These are phyloP conservation scores for Oncorhynchus keta DNA, from an alignment of 2,113 vertebrate genomes.

Conservation along the genomic window DNA sequence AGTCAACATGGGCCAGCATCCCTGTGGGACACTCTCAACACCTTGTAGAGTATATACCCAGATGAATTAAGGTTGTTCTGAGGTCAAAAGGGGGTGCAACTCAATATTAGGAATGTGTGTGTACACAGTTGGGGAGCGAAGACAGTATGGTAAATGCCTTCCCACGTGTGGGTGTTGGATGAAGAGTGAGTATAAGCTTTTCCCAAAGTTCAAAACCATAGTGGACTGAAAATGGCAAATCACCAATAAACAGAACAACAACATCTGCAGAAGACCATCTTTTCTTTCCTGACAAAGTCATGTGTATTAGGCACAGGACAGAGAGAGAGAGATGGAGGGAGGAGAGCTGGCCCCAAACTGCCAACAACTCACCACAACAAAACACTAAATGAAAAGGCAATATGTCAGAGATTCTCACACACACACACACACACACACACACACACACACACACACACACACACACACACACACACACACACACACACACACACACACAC, in stretches of 20 bases:
- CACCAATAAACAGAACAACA: slow-evolving; percentile 13
- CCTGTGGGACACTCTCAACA: too few species aligned
- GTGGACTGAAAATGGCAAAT: background rate
- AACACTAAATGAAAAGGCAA: slow-evolving; percentile 58
- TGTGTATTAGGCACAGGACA: background rate
- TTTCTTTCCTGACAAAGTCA: background rate
- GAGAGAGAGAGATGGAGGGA: slow-evolving; percentile 1
- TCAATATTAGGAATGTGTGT: too few species aligned
- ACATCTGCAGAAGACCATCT: background rate
- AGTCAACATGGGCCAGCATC: too few species aligned
- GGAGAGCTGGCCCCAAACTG: slow-evolving; percentile 70
- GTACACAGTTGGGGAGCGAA: too few species aligned
- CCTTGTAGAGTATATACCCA: too few species aligned
- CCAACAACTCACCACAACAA: slow-evolving; percentile 70
- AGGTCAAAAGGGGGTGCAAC: too few species aligned
- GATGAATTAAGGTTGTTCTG: too few species aligned
- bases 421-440: too few species aligned
- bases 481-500: too few species aligned
- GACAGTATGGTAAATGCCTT: too few species aligned
- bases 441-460: background rate
- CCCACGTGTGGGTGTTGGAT: too few species aligned
- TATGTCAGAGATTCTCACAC: slow-evolving; percentile 57
- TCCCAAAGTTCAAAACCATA: background rate
- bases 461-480: too few species aligned
- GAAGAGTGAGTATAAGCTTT: background rate